Percentiles rank a stretch among this genome's conserved stretches.
These are phyloP conservation scores for Lysiphlebus fabarum DNA, from an alignment of 1,140 invertebrate species.

Conservation along the genomic window DNA sequence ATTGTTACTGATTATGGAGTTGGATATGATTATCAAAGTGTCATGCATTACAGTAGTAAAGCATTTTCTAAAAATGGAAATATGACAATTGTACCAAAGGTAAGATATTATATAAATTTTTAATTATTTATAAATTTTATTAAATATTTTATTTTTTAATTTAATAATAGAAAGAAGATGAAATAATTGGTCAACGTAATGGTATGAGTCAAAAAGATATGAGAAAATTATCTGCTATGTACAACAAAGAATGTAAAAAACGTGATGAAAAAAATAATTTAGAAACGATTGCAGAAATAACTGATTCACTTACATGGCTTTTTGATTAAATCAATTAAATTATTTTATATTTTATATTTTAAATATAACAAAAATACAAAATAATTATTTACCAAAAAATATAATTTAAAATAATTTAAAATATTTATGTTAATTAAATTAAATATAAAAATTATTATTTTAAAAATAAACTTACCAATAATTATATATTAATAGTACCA, in stretches of 20 bases:
- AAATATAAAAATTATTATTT: no score
- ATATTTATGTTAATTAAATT: no score
- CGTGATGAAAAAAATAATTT: constrained; percentile 28
- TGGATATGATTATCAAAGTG: constrained; percentile 74
- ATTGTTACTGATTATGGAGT: constrained; percentile 63
- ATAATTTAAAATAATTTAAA: no score
- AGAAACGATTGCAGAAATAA: constrained; percentile 28
- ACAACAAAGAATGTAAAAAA: constrained; percentile 53
- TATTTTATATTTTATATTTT: no score
- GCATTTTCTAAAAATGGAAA: constrained; percentile 73
- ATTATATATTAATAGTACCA: no score
- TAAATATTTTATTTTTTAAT: not conserved
- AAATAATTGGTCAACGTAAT: constrained; percentile 61
- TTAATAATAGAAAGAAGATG: constrained; percentile 30
- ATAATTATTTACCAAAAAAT: no score
- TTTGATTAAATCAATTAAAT: constrained; percentile 9
- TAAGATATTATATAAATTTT: constrained; percentile 39
- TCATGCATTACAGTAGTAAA: constrained; percentile 80
- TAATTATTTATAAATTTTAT: constrained; percentile 6
- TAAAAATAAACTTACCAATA: no score
- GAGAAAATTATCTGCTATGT: constrained; percentile 66
- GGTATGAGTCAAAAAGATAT: constrained; percentile 66
- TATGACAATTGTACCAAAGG: constrained; percentile 68
- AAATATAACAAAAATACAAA: no score
- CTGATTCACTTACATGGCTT: constrained; percentile 34